These are phyloP conservation scores for Campoplex capitator DNA, from an alignment of 2,888 invertebrate species.

Conservation along the genomic window DNA sequence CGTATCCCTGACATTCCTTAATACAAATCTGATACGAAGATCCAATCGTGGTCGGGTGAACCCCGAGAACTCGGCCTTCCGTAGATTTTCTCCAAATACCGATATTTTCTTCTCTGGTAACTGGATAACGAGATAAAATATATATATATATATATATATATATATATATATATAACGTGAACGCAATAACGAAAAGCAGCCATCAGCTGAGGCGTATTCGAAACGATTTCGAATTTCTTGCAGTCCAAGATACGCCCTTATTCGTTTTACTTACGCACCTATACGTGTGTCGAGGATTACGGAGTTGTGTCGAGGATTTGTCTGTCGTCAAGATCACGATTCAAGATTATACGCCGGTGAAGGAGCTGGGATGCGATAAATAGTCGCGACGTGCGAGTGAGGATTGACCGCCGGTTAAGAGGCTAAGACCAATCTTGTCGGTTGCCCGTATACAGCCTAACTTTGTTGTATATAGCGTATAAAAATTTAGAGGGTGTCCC, in stretches of 20 bases:
- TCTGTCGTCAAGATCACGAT: conserved; percentile 56
- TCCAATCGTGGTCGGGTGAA: conserved; percentile 37
- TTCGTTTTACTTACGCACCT: neutral
- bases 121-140: neutral
- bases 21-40: conserved; percentile 51
- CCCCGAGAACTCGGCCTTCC: conserved; percentile 38
- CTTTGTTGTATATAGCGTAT: conserved; percentile 5
- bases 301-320: conserved; percentile 24
- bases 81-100: conserved; percentile 36
- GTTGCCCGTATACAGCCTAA: conserved; percentile 18
- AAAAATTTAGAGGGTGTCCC: neutral
- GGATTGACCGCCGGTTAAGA: conserved; percentile 45
- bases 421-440: conserved; percentile 33
- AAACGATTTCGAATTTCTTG: neutral
- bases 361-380: conserved; percentile 40
- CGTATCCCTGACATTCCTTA: neutral
- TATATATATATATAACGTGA: no score
- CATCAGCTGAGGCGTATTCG: neutral
- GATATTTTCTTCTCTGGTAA: conserved; percentile 50
- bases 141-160: neutral
- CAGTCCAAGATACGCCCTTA: neutral
- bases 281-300: neutral
- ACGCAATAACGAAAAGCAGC: neutral
- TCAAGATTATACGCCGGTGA: conserved; percentile 30
- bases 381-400: conserved; percentile 53